Evolutionary conservation across 2,113 vertebrate species (phyloP).

Genomic region (Diphyllodes magnificus): DNA sequence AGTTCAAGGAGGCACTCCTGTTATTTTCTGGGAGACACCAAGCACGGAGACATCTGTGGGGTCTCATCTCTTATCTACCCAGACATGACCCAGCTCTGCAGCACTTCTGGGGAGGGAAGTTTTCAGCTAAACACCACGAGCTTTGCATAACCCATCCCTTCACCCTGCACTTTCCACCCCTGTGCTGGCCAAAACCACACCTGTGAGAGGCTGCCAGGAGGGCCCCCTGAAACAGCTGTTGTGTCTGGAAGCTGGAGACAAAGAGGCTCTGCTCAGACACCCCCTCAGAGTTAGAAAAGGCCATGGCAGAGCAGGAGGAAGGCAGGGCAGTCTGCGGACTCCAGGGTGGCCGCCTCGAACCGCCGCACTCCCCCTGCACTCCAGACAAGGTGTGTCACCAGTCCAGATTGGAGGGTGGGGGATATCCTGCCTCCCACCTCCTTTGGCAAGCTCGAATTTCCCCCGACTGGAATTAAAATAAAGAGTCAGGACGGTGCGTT

Average conservation of each 20-base stretch:
- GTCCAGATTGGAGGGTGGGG: slow-evolving; percentile 28
- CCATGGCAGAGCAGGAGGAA: neutral
- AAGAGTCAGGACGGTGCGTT: neutral
- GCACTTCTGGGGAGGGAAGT: neutral
- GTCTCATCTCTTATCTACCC: neutral
- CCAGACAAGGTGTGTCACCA: slow-evolving; percentile 13
- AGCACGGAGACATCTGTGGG: neutral
- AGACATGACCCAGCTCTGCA: neutral
- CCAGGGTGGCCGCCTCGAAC: neutral
- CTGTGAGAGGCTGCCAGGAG: neutral
- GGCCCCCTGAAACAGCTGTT: neutral
- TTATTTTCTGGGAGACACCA: neutral
- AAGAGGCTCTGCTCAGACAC: neutral
- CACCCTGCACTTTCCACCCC: neutral
- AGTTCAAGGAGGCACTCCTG: neutral
- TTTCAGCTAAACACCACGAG: neutral
- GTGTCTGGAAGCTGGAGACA: neutral
- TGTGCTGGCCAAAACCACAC: neutral
- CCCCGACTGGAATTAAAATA: neutral
- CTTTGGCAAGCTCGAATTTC: neutral
- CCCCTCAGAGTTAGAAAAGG: neutral
- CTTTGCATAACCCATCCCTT: neutral
- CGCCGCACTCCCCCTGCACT: rapidly evolving
- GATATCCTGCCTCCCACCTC: slow-evolving; percentile 10
- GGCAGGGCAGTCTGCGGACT: neutral